Conservation (phyloP, 2,113 vertebrate genomes). For the Carollia perspicillata region DNA sequence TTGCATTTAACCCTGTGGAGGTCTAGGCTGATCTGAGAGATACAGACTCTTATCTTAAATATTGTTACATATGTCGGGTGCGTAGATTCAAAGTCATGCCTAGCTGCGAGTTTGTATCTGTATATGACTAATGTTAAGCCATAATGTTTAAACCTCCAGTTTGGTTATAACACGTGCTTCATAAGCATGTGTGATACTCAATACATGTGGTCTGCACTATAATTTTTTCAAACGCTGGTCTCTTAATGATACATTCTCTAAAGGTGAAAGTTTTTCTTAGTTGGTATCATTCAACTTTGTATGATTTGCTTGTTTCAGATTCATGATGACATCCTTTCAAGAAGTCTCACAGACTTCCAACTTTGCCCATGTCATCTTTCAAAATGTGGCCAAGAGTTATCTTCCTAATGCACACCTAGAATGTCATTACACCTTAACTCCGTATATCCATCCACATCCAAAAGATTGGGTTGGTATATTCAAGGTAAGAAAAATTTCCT, state of each 20-base stretch:
- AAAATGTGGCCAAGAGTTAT: slow-evolving; percentile 98
- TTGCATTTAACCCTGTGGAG: not conserved
- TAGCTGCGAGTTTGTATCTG: too few relatives aligned
- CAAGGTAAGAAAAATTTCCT: slow-evolving; percentile 86
- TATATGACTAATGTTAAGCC: too few relatives aligned
- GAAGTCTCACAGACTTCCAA: slow-evolving; percentile 93
- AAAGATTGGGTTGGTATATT: slow-evolving; percentile 99
- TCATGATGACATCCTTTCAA: slow-evolving; percentile 89
- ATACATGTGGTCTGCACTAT: too few relatives aligned
- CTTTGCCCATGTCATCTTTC: slow-evolving; percentile 99
- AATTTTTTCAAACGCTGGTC: too few relatives aligned
- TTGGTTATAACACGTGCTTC: too few relatives aligned
- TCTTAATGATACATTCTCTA: not conserved
- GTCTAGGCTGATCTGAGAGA: too few relatives aligned
- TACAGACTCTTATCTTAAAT: too few relatives aligned
- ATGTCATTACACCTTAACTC: slow-evolving; percentile 95
- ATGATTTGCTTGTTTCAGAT: slow-evolving; percentile 79
- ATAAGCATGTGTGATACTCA: too few relatives aligned
- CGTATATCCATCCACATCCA: slow-evolving; percentile 93
- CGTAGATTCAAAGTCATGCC: too few relatives aligned
- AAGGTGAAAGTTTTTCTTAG: slow-evolving; percentile 34
- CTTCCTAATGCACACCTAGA: slow-evolving; percentile 95
- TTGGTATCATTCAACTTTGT: slow-evolving; percentile 26
- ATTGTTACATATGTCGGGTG: too few relatives aligned
- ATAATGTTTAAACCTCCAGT: too few relatives aligned